Evolutionary conservation across 2,113 vertebrate species (phyloP), one percentile per base, ranked within the genome.

Genomic region (Proterorhinus semilunaris): DNA sequence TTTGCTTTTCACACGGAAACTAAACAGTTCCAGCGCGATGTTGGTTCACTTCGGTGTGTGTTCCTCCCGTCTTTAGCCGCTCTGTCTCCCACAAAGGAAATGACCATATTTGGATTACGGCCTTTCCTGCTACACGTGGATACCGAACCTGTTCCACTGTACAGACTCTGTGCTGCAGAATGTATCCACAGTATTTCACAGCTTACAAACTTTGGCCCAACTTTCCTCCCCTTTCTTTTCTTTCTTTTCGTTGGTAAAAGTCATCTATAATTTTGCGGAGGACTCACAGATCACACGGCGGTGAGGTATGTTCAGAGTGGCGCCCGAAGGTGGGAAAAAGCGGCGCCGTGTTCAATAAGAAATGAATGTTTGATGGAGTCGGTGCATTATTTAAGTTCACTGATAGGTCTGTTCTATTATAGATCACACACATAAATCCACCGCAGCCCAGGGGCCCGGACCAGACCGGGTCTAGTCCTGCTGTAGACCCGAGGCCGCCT

Each of bases 361-460:
- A 90, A 91, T 93, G 91, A 92, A 93, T 91, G 87, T 80, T 90
- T 91, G 88, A 92, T 92, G 78, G 86, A 87, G 49, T 62, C 83
- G 54, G 85, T 92, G 88, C 89, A 91, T 93, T 92, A 92, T 92
- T 92, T 88, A 92, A 85, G 83, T 83, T 87, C 90, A 91, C 89
- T 90, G 87, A 92, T 91, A 90, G 65, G 83, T 84, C 88, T 90
- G 85, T 82, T 91, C 88, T 81, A 93, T 91, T 91, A 92, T 92
- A 89, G 87, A 92, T 92, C 75, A 51, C 77, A 46, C 74, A 51
- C 49, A 36, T 74, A 47, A 76, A 48, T 73, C 54, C 46, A 36
- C 72, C 66, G 50, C 61, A 46, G 8, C 65, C 9, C 12, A 61
- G 10, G 9, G 10, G 17, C 42, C 45, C 2, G 21, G 7, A 8